These are phyloP conservation scores for Euplexia lucipara DNA, from an alignment of 2,888 invertebrate genomes.

Conservation along the genomic window DNA sequence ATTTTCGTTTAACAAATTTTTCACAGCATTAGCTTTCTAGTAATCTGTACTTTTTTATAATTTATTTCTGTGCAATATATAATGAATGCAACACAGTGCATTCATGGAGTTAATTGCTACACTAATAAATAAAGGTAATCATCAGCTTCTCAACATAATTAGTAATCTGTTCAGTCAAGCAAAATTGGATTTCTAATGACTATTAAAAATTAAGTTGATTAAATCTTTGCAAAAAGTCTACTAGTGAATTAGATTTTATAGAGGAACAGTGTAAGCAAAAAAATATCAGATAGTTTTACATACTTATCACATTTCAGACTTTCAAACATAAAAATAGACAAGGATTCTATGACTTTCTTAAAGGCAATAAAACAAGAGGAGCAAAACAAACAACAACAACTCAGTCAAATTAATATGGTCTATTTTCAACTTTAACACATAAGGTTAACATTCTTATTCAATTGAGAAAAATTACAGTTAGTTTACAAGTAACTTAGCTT, in stretches of 20 bases:
- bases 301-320: too few relatives aligned
- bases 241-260: too few relatives aligned
- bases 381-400: too few relatives aligned
- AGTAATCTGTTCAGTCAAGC: constrained; percentile 21
- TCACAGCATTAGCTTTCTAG: not conserved
- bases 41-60: too few relatives aligned
- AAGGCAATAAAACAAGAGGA: not conserved
- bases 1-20: not conserved
- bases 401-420: too few relatives aligned
- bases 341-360: not conserved
- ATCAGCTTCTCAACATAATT: constrained; percentile 15
- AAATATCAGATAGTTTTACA: not conserved
- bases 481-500: too few relatives aligned
- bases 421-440: too few relatives aligned
- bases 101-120: constrained; percentile 1
- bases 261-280: too few relatives aligned
- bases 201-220: not conserved
- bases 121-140: constrained; percentile 22
- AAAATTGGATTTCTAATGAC: not conserved
- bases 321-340: not conserved
- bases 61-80: constrained; percentile 4
- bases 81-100: not conserved
- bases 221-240: too few relatives aligned
- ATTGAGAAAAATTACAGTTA: too few relatives aligned
- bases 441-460: too few relatives aligned